Evolutionary conservation across 2,797 vertebrate genomes (phyloP).

Genomic region (Ammospiza maritima): DNA sequence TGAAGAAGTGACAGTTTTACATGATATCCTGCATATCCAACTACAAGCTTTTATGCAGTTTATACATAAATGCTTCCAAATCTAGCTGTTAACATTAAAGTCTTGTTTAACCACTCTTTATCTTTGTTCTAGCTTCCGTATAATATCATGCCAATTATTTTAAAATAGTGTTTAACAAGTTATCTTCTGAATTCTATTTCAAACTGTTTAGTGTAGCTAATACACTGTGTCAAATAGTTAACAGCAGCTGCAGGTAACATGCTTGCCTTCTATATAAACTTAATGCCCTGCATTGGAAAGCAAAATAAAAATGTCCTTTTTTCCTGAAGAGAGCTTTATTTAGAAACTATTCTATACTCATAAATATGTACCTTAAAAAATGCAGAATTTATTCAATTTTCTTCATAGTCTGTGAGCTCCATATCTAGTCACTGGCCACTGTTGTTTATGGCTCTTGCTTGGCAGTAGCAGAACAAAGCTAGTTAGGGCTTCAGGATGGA

Average conservation of each 20-base stretch:
- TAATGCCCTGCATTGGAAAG: not conserved
- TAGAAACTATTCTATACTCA: not conserved
- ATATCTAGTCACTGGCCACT: not conserved
- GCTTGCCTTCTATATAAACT: conserved; percentile 5
- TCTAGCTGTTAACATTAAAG: not conserved
- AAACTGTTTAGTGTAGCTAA: not conserved
- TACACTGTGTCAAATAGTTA: not conserved
- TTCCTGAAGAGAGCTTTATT: not conserved
- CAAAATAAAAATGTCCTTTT: conserved; percentile 8
- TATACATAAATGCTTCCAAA: conserved; percentile 45
- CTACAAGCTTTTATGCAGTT: conserved; percentile 29
- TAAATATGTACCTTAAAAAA: not conserved
- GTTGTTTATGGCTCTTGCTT: not conserved
- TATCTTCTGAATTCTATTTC: not conserved
- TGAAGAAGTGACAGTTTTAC: conserved; percentile 38
- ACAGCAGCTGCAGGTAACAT: conserved; percentile 31
- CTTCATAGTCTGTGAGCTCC: not conserved
- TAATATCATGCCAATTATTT: conserved; percentile 2
- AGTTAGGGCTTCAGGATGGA: not conserved
- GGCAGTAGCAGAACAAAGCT: not conserved
- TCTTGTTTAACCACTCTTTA: conserved; percentile 32
- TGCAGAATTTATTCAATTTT: not conserved
- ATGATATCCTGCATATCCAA: conserved; percentile 21
- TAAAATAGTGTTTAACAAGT: conserved; percentile 14
- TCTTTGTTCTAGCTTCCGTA: not conserved